Percentiles rank a stretch among this genome's conserved stretches.
phyloP scores from a whole-genome alignment of 2,888 invertebrate genomes.

The Sesia bembeciformis region DNA sequence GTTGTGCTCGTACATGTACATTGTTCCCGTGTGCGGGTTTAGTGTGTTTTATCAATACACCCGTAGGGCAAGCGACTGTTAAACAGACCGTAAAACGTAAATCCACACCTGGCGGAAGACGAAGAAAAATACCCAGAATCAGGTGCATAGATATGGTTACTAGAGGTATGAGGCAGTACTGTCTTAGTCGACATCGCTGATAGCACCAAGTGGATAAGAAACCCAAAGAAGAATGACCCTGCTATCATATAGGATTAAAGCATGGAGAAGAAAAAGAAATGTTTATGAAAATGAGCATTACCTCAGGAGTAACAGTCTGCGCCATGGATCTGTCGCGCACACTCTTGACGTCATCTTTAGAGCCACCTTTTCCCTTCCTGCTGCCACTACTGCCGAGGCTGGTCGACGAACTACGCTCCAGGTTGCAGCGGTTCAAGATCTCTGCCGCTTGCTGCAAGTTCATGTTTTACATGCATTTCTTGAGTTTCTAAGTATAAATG shows the following conservation, averaged over 20 bases:
- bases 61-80: too few relatives aligned
- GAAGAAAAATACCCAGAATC: too few relatives aligned
- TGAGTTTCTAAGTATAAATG: neutral
- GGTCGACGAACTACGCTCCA: conserved; percentile 69
- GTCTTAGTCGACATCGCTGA: too few relatives aligned
- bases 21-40: too few relatives aligned
- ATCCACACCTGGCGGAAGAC: too few relatives aligned
- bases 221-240: neutral
- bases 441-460: conserved; percentile 74
- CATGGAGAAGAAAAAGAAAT: neutral
- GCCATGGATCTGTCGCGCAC: conserved; percentile 29
- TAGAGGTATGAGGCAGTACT: too few relatives aligned
- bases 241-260: too few relatives aligned
- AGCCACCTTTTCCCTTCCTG: conserved; percentile 30
- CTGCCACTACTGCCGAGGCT: conserved; percentile 63
- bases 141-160: too few relatives aligned
- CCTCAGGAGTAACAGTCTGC: conserved; percentile 68
- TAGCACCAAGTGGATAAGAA: too few relatives aligned
- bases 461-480: neutral
- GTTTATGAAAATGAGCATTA: conserved; percentile 15
- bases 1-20: too few relatives aligned
- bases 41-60: too few relatives aligned
- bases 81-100: too few relatives aligned
- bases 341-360: conserved; percentile 33
- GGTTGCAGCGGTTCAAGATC: conserved; percentile 76